Percentiles rank a stretch among this genome's conserved stretches.
phyloP scores from a whole-genome alignment of 35 echinoderm and acorn worm genomes.

The Lytechinus variegatus region DNA sequence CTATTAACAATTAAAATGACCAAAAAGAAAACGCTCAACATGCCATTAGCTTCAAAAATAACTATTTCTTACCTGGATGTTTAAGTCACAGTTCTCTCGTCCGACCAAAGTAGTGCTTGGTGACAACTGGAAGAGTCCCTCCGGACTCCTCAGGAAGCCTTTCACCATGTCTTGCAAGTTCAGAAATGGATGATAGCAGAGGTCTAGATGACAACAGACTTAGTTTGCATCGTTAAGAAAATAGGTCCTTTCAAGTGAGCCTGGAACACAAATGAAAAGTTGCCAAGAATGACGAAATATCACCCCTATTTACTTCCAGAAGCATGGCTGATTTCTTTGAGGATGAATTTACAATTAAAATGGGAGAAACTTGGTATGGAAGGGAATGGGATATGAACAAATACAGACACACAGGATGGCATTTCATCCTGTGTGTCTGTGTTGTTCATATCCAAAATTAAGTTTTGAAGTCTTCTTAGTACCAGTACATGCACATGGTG shows the following conservation, averaged over 20 bases:
- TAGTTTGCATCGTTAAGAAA: neutral
- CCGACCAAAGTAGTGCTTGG: slow-evolving; percentile 87
- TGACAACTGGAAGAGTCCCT: slow-evolving; percentile 90
- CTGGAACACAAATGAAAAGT: neutral
- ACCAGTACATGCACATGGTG: too few relatives aligned
- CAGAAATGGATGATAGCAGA: neutral
- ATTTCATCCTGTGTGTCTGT: too few relatives aligned
- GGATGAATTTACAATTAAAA: too few relatives aligned
- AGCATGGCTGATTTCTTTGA: neutral
- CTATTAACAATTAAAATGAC: too few relatives aligned
- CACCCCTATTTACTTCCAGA: neutral
- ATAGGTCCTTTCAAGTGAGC: neutral
- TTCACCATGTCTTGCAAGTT: slow-evolving; percentile 82
- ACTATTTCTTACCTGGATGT: slow-evolving; percentile 73
- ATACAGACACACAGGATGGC: too few relatives aligned
- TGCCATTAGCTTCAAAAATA: neutral
- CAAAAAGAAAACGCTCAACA: too few relatives aligned
- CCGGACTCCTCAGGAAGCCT: slow-evolving; percentile 84
- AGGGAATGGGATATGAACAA: too few relatives aligned
- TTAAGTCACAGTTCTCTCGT: slow-evolving; percentile 88
- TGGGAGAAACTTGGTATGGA: too few relatives aligned
- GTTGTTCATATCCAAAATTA: too few relatives aligned
- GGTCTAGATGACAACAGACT: neutral
- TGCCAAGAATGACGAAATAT: neutral
- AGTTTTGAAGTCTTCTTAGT: too few relatives aligned